Evolutionary conservation across 2,888 invertebrate species (phyloP), one percentile per base, ranked within the genome.

Genomic region (Diaprepes abbreviatus): DNA sequence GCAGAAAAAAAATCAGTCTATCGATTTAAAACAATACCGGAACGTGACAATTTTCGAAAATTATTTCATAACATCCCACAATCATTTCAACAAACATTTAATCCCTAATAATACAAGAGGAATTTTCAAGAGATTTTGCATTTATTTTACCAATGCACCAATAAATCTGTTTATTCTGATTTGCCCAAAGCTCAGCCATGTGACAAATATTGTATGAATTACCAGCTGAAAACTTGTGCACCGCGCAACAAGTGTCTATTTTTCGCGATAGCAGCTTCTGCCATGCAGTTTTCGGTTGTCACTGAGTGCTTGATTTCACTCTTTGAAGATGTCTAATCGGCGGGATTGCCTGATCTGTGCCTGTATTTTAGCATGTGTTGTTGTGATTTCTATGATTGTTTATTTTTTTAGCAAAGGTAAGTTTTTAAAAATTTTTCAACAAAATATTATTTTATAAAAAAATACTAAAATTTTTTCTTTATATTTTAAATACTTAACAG

Each of bases 331-430:
- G 71, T 58, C 64, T 35, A 57, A 67, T 50, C 67, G 66, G 62
- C 60, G 66, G 19, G 66, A 71, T 55, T 50, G 62, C 33, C 14
- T 66, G 17, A 19, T 55, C 24, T 58, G 54, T 50, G 66, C 38
- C 31, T 66, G 66, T 21, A 52, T 71, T 17, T 24, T 67, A 28
- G 33, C 35, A 1, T 17, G 33, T 54, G 66, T 66, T 33, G 17
- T 70, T 36, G 19, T 52, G 36, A 40, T 66, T 31, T 70, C 66
- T 3, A 33, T 66, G 19, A 5, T 70, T 48, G 70, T 70, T 17
- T 70, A 66, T 48, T 66, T 24, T 55, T 70, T 38, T 12, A 66
- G 70, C 12, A 70, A 57, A 38, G 70, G 70, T 70, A 66, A 70
- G 62, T 50, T 50, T 50, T 1, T 12, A 4, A 28, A 14, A 10